Evolutionary conservation across 2,113 vertebrate genomes (phyloP).

Genomic region (Mystacornis crossleyi): DNA sequence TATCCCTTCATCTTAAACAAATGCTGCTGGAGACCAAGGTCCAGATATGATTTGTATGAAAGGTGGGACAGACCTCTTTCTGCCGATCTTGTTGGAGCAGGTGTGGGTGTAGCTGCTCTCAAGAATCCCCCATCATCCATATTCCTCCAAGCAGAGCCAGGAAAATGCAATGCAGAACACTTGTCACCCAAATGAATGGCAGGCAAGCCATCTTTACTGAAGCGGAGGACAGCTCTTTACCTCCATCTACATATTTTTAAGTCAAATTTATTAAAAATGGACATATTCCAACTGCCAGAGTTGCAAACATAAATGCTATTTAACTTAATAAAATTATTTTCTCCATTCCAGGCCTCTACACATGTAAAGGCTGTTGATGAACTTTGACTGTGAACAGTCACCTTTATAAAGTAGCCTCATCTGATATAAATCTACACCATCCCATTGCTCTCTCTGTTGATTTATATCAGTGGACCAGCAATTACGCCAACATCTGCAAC

Average conservation of each 20-base stretch:
- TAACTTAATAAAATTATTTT: neutral
- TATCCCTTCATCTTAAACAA: neutral
- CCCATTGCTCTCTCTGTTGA: neutral
- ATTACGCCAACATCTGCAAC: neutral
- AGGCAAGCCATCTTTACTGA: neutral
- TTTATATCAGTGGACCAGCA: neutral
- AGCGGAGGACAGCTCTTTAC: neutral
- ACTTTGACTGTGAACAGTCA: neutral
- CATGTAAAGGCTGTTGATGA: rapidly evolving
- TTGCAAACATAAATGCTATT: neutral
- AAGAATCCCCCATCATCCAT: neutral
- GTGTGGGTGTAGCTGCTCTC: neutral
- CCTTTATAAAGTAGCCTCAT: neutral
- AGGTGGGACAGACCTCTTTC: neutral
- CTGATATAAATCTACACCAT: neutral
- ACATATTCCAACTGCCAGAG: neutral
- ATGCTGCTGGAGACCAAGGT: neutral
- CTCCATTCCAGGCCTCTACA: neutral
- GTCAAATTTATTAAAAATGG: neutral
- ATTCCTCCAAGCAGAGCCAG: neutral
- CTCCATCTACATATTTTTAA: neutral
- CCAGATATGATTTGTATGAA: neutral
- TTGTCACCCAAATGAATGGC: neutral
- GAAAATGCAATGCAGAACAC: neutral
- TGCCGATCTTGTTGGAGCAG: neutral